Evolutionary conservation across 1,140 invertebrate genomes (phyloP).

Genomic region (Pemphigus obesinymphae): DNA sequence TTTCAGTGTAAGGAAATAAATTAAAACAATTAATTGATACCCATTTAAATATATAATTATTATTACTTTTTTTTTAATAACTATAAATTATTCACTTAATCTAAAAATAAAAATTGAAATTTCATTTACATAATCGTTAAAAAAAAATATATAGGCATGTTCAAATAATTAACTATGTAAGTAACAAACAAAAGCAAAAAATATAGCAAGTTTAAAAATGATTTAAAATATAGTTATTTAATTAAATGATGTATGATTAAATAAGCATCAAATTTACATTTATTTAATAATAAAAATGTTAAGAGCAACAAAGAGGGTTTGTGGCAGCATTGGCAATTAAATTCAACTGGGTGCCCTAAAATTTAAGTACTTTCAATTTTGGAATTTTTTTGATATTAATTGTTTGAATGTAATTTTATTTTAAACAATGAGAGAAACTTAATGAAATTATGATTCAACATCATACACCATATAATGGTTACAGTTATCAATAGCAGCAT

Average conservation of each 20-base stretch:
- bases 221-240: conserved; percentile 4
- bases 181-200: conserved; percentile 25
- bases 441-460: conserved; percentile 55
- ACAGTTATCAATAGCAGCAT: conserved; percentile 56
- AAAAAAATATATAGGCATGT: conserved; percentile 8
- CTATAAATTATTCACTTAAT: conserved; percentile 14
- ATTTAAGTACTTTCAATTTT: conserved; percentile 24
- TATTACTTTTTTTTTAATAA: conserved; percentile 15
- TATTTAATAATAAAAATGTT: conserved; percentile 36
- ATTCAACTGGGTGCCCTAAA: background rate
- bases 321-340: conserved; percentile 9
- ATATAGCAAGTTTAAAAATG: background rate
- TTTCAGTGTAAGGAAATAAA: background rate
- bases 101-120: conserved; percentile 32
- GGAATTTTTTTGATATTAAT: conserved; percentile 5
- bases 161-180: conserved; percentile 7
- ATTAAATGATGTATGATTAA: conserved; percentile 30
- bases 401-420: background rate
- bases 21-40: conserved; percentile 8
- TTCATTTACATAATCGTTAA: conserved; percentile 23
- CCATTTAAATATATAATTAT: conserved; percentile 37
- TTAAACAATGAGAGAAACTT: background rate
- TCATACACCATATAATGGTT: conserved; percentile 76
- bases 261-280: conserved; percentile 30
- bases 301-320: conserved; percentile 36